Base-by-base conservation (phyloP, 2,888 invertebrate genomes). In the Stenodera caucasica region DNA sequence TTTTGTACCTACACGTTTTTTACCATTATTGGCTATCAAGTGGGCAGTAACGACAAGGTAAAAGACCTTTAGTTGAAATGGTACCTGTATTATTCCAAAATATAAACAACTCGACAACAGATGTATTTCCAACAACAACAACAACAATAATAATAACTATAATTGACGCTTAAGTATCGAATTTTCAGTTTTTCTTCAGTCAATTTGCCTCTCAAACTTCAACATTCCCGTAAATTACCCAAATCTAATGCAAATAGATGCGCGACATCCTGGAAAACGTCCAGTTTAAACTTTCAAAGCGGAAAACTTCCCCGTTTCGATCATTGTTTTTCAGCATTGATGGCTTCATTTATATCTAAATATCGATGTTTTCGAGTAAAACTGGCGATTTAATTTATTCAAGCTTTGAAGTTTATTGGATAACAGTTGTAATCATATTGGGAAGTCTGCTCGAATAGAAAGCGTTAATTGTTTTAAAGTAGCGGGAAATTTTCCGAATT, bases 341-440 rank as follows among this genome's bases (percentile, higher is more conserved):
- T n/a, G n/a, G n/a, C n/a, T n/a, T n/a, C n/a, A n/a, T n/a, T n/a
- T n/a, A n/a, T n/a, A n/a, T 26, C 5, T 26, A 26, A 26, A 26
- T 26, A 26, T 26, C 5, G 3, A 26, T 26, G 2, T 26, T 26
- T 5, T 26, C 5, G 5, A 26, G 5, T 26, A 26, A 26, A 5
- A 26, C 26, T 26, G 26, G 26, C 2, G 26, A 57, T 58, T 53
- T 49, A 54, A 50, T 50, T 45, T 50, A 50, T 61, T 50, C 40
- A 11, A 40, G 54, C 50, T 61, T 50, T 54, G 50, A 61, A 50
- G 57, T 61, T 61, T 53, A 21, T 14, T 14, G 18, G 6, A 0
- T 12, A 23, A 45, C n/a, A 23, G 23, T 45, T 12, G 23, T 23
- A 45, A 45, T 45, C 23, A 23, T 11, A 23, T 23, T 45, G 12